Base-by-base conservation (phyloP, 2,888 invertebrate genomes). In the Cantharis rufa region DNA sequence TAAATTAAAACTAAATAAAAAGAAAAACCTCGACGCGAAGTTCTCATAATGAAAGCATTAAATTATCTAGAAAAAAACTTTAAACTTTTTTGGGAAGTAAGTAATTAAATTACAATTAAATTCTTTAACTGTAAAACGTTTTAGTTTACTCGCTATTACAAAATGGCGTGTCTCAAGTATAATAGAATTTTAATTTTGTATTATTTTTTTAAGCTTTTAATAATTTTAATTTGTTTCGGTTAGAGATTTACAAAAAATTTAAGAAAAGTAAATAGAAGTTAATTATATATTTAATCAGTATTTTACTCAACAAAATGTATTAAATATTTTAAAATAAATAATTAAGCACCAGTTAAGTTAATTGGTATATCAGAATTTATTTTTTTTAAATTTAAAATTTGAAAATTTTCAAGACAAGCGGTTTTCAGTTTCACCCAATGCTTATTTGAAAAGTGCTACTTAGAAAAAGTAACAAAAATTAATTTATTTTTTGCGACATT, bases 71-170 rank as follows among this genome's bases (percentile, higher is more conserved):
- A 75, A 75, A 75, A 75, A 75, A 48, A n/a, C 48, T 24, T 69
- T 32, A 69, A 32, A 69, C 76, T 76, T 76, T 72, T 72, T 76
- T 28, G 72, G 72, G 61, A 48, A 48, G 48, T n/a, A 72, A 72
- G 64, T 48, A 76, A 76, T 76, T 76, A 76, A 76, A 72, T 71
- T 72, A 69, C 72, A 66, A 76, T 76, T 76, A 72, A 76, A 76
- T 69, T 76, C 72, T 72, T 72, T 76, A 70, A 64, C 69, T 72
- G 69, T 64, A 72, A 72, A 70, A 21, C 70, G 72, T 76, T 70
- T 72, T 18, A 72, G 72, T 72, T 72, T 72, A 72, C 64, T 72
- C 66, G 71, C 27, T 69, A 63, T 69, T 75, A n/a, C 13, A 48
- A 48, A 48, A 48, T 48, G 48, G 48, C 48, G 48, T 48, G 48